Evolutionary conservation across 92 coral and sea anemone genomes (phyloP).

Genomic region (Parazoanthus swiftii): DNA sequence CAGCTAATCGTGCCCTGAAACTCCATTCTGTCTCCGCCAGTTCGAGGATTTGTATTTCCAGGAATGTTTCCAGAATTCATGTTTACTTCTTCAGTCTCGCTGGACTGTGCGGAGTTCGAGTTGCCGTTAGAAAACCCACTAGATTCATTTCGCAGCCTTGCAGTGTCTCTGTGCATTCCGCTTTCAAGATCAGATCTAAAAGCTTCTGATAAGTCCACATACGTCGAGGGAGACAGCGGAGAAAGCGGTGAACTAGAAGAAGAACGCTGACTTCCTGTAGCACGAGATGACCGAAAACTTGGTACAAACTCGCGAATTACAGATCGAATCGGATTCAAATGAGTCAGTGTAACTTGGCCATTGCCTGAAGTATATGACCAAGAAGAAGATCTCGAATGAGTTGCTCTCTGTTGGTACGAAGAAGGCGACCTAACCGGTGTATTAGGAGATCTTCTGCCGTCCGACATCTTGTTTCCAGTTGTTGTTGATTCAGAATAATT

Average conservation of each 20-base stretch:
- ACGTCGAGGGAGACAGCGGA: constrained; percentile 82
- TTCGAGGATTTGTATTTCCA: constrained; percentile 61
- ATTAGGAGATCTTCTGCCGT: constrained; percentile 24
- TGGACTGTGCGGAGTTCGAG: constrained; percentile 76
- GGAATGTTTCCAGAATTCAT: constrained; percentile 57
- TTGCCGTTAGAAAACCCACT: constrained; percentile 56
- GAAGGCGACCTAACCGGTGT: constrained; percentile 55
- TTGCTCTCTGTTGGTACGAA: constrained; percentile 80
- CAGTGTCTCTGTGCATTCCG: constrained; percentile 55
- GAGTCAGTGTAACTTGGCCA: constrained; percentile 84
- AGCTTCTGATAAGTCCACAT: constrained; percentile 84
- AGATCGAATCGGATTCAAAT: constrained; percentile 90
- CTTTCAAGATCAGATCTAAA: constrained; percentile 64
- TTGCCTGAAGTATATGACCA: constrained; percentile 98
- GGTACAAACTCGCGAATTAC: constrained; percentile 98
- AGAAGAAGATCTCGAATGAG: constrained; percentile 93
- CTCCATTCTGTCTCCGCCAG: constrained; percentile 86
- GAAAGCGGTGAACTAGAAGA: constrained; percentile 68
- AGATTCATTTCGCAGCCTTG: constrained; percentile 62
- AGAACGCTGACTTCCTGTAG: constrained; percentile 55
- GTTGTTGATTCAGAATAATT: constrained; percentile 15
- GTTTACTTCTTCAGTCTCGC: constrained; percentile 71
- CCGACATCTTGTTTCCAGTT: constrained; percentile 31
- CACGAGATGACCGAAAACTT: constrained; percentile 79
- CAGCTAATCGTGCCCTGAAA: constrained; percentile 94